Evolutionary conservation across 2,113 vertebrate genomes (phyloP).

Genomic region (Sapajus apella): DNA sequence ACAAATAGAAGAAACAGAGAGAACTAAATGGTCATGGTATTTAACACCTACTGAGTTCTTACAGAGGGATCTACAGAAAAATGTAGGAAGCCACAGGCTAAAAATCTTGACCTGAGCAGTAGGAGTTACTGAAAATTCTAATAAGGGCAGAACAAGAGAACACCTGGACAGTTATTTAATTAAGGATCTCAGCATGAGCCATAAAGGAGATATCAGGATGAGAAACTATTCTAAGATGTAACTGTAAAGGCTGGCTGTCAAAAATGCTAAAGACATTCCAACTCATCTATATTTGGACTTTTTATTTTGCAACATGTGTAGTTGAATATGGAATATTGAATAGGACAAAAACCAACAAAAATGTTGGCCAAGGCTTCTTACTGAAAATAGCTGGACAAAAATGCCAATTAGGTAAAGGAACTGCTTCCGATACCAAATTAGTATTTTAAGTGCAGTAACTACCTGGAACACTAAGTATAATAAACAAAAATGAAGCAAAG

Average conservation of each 20-base stretch:
- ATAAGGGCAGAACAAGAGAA: slow-evolving; percentile 65
- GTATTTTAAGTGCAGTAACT: neutral
- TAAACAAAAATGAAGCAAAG: slow-evolving; percentile 48
- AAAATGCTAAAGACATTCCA: slow-evolving; percentile 44
- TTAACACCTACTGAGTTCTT: slow-evolving; percentile 59
- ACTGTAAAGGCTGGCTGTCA: slow-evolving; percentile 50
- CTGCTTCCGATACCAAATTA: neutral
- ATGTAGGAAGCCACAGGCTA: slow-evolving; percentile 60
- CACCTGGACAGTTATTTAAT: slow-evolving; percentile 69
- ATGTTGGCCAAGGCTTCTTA: neutral
- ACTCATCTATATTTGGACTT: neutral
- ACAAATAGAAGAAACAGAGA: slow-evolving; percentile 40
- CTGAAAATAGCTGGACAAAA: slow-evolving; percentile 23
- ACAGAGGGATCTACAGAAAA: slow-evolving; percentile 52
- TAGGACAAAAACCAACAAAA: neutral
- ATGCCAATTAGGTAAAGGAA: neutral
- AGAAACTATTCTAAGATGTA: slow-evolving; percentile 67
- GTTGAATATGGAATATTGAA: neutral
- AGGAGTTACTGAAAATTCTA: slow-evolving; percentile 63
- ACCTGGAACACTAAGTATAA: neutral
- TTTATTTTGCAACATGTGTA: slow-evolving; percentile 34
- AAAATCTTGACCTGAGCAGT: slow-evolving; percentile 57
- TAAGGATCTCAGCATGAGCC: slow-evolving; percentile 62
- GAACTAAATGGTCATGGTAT: slow-evolving; percentile 44
- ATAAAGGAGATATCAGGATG: slow-evolving; percentile 56